Evolutionary conservation across 1,140 invertebrate genomes (phyloP).

Genomic region (Drosophila cardini): DNA sequence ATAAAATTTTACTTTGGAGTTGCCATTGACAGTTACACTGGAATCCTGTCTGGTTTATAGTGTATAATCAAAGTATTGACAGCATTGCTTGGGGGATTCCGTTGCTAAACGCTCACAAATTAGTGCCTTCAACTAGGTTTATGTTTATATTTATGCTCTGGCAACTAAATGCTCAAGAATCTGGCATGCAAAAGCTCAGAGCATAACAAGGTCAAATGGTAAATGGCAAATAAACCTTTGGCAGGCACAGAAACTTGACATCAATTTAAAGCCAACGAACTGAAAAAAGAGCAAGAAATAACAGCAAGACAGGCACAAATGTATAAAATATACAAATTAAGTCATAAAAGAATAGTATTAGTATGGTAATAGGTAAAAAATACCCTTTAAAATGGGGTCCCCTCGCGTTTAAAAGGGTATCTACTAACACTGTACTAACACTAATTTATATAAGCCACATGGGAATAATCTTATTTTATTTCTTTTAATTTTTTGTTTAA

Average conservation of each 20-base stretch:
- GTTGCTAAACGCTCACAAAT: constrained; percentile 35
- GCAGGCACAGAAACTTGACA: constrained; percentile 1
- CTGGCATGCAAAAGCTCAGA: neutral
- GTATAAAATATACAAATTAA: neutral
- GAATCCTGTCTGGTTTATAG: constrained; percentile 28
- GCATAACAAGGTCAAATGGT: constrained; percentile 32
- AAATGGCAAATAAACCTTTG: constrained; percentile 8
- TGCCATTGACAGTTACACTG: constrained; percentile 56
- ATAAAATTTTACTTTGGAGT: constrained; percentile 33
- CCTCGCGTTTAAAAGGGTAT: too few species aligned
- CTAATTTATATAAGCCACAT: too few species aligned
- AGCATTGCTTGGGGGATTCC: constrained; percentile 11
- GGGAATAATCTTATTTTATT: too few species aligned
- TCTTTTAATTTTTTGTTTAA: too few species aligned
- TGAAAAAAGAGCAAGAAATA: neutral
- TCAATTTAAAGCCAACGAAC: neutral
- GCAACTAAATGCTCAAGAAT: neutral
- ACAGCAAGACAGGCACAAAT: too few species aligned
- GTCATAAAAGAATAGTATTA: too few species aligned
- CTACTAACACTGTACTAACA: too few species aligned
- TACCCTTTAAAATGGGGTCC: too few species aligned
- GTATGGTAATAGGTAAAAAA: too few species aligned
- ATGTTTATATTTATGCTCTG: constrained; percentile 4
- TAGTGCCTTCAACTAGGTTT: constrained; percentile 28
- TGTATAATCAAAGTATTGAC: constrained; percentile 56